Percentiles rank a stretch among this genome's conserved stretches.
phyloP scores from a whole-genome alignment of 2,888 invertebrate genomes.

The Heteromurus nitidus region DNA sequence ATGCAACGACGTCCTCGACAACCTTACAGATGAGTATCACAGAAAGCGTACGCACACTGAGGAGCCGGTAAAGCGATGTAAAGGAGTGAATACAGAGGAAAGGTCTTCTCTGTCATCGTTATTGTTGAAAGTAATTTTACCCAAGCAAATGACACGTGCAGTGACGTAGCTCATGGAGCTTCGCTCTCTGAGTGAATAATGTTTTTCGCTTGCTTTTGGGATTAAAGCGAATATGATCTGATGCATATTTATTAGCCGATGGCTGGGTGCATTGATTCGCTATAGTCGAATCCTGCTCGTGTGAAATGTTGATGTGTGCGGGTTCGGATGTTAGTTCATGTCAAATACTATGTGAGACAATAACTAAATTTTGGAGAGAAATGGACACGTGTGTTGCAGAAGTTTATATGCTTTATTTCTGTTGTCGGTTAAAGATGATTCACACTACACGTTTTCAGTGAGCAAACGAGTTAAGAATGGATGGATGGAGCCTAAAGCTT shows the following conservation, averaged over 20 bases:
- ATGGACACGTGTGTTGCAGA: no score
- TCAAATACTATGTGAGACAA: no score
- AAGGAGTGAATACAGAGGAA: not conserved
- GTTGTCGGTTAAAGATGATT: no score
- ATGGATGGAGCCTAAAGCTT: no score
- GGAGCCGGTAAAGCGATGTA: not conserved
- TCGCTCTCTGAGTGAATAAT: not conserved
- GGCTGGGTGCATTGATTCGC: slow-evolving; percentile 12
- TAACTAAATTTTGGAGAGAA: no score
- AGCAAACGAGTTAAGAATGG: no score
- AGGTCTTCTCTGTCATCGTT: slow-evolving; percentile 32
- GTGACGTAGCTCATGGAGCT: slow-evolving; percentile 1
- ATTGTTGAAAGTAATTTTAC: slow-evolving; percentile 6
- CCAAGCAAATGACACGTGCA: slow-evolving; percentile 34
- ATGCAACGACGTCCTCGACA: not conserved
- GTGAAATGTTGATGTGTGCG: not conserved
- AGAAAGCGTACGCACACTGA: not conserved
- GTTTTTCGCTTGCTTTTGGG: slow-evolving; percentile 3
- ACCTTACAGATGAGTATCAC: not conserved
- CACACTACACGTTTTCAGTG: no score
- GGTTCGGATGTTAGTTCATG: no score
- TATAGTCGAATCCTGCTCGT: not conserved
- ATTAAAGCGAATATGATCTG: not conserved
- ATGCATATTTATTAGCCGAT: slow-evolving; percentile 20
- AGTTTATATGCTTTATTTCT: no score